Evolutionary conservation across 2,113 vertebrate genomes (phyloP).

Genomic region (Sula dactylatra): DNA sequence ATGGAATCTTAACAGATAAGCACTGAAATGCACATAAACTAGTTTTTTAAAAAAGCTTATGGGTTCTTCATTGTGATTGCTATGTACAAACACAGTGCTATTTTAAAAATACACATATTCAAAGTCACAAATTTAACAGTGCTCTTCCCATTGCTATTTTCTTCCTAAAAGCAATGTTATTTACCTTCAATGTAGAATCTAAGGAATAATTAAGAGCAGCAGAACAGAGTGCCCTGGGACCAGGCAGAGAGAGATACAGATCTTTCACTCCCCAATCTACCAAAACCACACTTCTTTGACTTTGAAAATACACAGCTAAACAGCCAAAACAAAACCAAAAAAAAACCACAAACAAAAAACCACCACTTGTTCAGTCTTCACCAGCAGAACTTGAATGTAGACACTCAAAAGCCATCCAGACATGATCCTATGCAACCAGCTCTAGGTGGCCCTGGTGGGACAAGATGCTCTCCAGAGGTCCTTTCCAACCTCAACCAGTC

Average conservation of each 20-base stretch:
- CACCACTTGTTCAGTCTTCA: background rate
- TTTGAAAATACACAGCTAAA: background rate
- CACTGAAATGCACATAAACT: background rate
- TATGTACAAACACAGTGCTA: background rate
- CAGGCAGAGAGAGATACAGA: background rate
- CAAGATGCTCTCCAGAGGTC: background rate
- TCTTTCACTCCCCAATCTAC: background rate
- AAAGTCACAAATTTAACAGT: background rate
- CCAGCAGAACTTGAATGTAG: background rate
- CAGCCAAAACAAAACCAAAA: background rate
- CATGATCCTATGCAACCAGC: background rate
- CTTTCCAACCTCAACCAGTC: background rate
- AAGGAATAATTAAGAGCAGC: background rate
- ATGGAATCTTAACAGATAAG: background rate
- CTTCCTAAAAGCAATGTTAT: background rate
- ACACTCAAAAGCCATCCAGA: background rate
- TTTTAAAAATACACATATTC: background rate
- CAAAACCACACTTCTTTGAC: background rate
- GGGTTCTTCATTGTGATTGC: background rate
- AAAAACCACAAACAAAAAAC: too few species aligned
- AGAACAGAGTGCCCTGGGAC: background rate
- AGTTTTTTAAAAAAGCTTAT: background rate
- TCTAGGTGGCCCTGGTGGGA: background rate
- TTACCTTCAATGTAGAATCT: background rate
- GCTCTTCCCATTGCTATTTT: background rate